Evolutionary conservation across 2,888 invertebrate species (phyloP).

Genomic region (Sinodicranocentrus sp.): DNA sequence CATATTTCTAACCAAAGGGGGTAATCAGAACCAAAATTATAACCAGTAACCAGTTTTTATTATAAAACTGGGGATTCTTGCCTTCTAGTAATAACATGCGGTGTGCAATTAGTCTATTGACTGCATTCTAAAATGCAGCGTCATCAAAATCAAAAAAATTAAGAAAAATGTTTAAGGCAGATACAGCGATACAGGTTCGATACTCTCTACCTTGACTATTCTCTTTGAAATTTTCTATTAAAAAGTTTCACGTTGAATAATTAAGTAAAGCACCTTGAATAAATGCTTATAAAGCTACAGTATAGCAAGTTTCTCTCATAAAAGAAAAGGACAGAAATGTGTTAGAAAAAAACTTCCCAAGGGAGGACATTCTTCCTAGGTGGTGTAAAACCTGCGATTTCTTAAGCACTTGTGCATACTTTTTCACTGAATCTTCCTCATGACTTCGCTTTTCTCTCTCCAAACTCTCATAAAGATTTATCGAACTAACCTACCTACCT

Average conservation of each 20-base stretch:
- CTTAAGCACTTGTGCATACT: neutral
- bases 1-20: too few species aligned
- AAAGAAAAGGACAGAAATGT: neutral
- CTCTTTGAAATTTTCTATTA: slow-evolving; percentile 6
- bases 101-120: neutral
- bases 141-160: neutral
- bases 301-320: too few species aligned
- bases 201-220: too few species aligned
- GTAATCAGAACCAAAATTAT: too few species aligned
- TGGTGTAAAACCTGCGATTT: neutral
- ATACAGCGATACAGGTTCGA: neutral
- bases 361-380: neutral
- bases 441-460: neutral
- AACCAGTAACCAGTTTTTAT: too few species aligned
- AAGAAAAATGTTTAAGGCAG: neutral
- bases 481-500: neutral
- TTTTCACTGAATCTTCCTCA: neutral
- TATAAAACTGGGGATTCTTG: too few species aligned
- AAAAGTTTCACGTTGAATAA: slow-evolving; percentile 14
- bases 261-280: neutral
- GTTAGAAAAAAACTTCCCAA: slow-evolving; percentile 3
- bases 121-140: slow-evolving; percentile 17
- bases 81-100: too few species aligned
- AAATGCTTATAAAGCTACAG: too few species aligned
- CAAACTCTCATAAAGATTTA: slow-evolving; percentile 16